Conservation (phyloP, 2,888 invertebrate genomes). For the Lasioglossum leucozonium region DNA sequence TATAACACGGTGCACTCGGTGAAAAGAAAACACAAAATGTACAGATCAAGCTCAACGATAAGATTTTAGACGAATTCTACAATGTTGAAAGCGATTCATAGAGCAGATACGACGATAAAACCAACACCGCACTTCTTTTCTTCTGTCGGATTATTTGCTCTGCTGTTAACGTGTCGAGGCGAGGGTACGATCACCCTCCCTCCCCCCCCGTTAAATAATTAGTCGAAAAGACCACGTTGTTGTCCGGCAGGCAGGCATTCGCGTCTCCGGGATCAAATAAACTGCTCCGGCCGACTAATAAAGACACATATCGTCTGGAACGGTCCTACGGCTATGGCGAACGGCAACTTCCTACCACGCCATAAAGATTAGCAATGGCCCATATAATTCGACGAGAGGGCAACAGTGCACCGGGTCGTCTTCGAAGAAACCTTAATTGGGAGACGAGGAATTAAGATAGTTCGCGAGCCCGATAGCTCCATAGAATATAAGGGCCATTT, state of each 20-base stretch:
- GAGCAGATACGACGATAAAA: background rate
- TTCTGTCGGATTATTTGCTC: background rate
- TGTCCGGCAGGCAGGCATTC: slow-evolving; percentile 7
- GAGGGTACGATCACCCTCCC: slow-evolving; percentile 12
- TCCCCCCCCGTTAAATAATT: slow-evolving; percentile 42
- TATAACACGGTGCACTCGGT: background rate
- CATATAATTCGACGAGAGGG: slow-evolving; percentile 70
- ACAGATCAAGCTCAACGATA: background rate
- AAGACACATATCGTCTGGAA: slow-evolving; percentile 67
- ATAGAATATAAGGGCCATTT: slow-evolving; percentile 67
- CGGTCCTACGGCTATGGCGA: slow-evolving; percentile 50
- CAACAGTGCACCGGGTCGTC: slow-evolving; percentile 45
- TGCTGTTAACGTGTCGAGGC: background rate
- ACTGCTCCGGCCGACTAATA: slow-evolving; percentile 62
- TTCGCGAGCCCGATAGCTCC: slow-evolving; percentile 59
- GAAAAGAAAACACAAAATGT: background rate
- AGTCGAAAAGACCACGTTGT: slow-evolving; percentile 25
- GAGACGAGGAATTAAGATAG: slow-evolving; percentile 71
- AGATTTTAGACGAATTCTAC: background rate
- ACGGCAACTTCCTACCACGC: slow-evolving; percentile 57
- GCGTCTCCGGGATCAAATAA: slow-evolving; percentile 57
- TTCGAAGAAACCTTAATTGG: slow-evolving; percentile 71
- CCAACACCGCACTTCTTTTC: background rate
- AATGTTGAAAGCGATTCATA: background rate
- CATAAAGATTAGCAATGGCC: slow-evolving; percentile 74